Evolutionary conservation across 1,140 invertebrate genomes (phyloP).

Genomic region (Homalodisca vitripennis): DNA sequence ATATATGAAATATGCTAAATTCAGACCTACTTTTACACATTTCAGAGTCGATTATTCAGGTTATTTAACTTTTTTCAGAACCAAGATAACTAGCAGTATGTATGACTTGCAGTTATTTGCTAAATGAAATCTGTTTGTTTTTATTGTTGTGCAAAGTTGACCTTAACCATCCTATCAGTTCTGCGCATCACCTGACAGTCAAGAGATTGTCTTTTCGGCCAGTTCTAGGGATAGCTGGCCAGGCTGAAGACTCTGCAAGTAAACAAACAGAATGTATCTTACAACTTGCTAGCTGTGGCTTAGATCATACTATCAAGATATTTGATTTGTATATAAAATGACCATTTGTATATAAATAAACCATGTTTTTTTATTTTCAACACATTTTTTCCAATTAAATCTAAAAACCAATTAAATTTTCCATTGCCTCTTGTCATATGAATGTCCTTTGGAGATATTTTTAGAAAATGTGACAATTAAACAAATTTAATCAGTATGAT

Average conservation of each 20-base stretch:
- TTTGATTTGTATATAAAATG: constrained; percentile 50
- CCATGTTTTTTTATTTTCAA: no score
- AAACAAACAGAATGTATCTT: constrained; percentile 44
- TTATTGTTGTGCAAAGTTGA: neutral
- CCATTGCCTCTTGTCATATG: no score
- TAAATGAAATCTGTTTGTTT: neutral
- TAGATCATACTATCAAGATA: constrained; percentile 65
- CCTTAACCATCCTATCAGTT: constrained; percentile 48
- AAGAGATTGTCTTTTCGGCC: constrained; percentile 74
- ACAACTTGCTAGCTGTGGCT: constrained; percentile 70
- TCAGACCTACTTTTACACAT: no score
- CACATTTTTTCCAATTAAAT: no score
- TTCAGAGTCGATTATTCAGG: no score
- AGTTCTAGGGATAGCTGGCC: constrained; percentile 41
- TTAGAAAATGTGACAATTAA: no score
- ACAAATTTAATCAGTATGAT: no score
- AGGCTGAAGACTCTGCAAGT: constrained; percentile 35
- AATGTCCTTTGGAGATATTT: no score
- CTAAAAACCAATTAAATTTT: no score
- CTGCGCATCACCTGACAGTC: constrained; percentile 77
- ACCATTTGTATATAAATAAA: no score
- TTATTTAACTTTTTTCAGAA: neutral
- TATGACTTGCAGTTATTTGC: neutral
- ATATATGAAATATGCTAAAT: neutral
- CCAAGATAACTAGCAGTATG: neutral